phyloP scores from a whole-genome alignment of 2,797 vertebrate species.

The Macroramphosus scolopax region DNA sequence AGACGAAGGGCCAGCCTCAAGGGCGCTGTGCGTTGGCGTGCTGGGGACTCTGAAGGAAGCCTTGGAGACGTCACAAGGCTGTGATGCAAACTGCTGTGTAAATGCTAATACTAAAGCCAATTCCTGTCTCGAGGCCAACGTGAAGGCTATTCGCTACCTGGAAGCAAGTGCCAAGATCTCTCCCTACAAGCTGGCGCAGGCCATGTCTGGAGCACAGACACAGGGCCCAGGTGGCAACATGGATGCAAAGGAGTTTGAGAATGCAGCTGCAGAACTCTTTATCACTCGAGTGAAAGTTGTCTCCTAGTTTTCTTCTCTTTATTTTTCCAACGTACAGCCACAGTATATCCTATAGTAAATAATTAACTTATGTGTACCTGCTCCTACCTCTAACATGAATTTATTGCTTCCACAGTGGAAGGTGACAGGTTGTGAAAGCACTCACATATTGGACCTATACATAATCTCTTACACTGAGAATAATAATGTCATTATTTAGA shows the following conservation, averaged over 20 bases:
- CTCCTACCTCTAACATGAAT: conserved; percentile 8
- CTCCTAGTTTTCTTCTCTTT: conserved; percentile 56
- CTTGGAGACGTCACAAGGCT: conserved; percentile 69
- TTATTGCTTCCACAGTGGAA: not conserved
- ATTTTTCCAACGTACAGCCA: conserved; percentile 11
- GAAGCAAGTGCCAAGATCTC: conserved; percentile 90
- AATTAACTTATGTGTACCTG: not conserved
- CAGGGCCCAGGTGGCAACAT: conserved; percentile 73
- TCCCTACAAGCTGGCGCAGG: conserved; percentile 81
- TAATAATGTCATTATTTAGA: not conserved
- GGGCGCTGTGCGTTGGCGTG: conserved; percentile 81
- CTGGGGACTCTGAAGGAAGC: conserved; percentile 86
- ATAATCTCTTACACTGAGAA: too few relatives aligned
- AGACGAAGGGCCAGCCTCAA: conserved; percentile 67
- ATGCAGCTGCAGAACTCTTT: conserved; percentile 85
- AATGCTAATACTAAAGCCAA: conserved; percentile 58
- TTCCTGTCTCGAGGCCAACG: conserved; percentile 71
- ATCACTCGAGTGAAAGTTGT: conserved; percentile 86
- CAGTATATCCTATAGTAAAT: conserved; percentile 10
- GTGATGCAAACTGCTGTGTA: conserved; percentile 35
- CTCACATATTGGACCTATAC: too few relatives aligned
- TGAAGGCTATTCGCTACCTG: conserved; percentile 78
- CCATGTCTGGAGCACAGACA: conserved; percentile 80
- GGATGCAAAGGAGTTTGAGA: conserved; percentile 90
- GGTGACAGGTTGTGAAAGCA: too few relatives aligned